Base-by-base conservation (phyloP, 2,888 invertebrate species). In the Azorinus chamasolen region DNA sequence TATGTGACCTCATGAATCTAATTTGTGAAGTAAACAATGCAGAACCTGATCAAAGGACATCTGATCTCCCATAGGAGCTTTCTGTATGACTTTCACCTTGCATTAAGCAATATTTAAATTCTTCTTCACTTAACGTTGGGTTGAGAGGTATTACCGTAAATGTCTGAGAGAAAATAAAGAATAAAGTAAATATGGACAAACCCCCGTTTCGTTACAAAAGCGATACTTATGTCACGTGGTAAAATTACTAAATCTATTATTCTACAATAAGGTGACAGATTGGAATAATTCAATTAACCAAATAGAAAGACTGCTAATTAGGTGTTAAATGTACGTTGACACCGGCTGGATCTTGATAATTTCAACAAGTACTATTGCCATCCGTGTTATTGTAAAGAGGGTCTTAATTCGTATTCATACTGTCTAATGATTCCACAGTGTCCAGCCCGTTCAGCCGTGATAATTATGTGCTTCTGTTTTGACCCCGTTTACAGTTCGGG, bases 211-310 rank as follows among this genome's bases (percentile, higher is more conserved):
- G 10, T 10, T 10, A 32, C 32, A 32, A 10, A 32, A 32, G 32
- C 10, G 32, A 32, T 32, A 32, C 32, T 32, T 32, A 32, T 32
- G 32, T 32, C 32, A 32, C 32, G 32, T 32, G 32, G 10, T 10
- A 22, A 53, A 53, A 53, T 55, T 55, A 55, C 18, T 55, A 55
- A 55, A 55, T 55, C 55, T 37, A 32, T 22, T 16, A n/a, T 16
- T 18, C 14, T 20, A 18, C 41, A 37, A 18, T n/a, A 39, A 10
- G 22, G 32, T 62, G 69, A 69, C 70, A 70, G 43, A 41, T 55
- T 14, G 24, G 20, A 46, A 68, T 78, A 43, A 78, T 78, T 78
- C 61, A 71, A 79, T 79, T 79, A 79, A 51, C 61, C 53, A 71
- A 64, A 61, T 61, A 64, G 75, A 72, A 71, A 61, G 69, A 70